Evolutionary conservation across 2,797 vertebrate genomes (phyloP), one percentile per base, ranked within the genome.

Genomic region (Hybognathus amarus): DNA sequence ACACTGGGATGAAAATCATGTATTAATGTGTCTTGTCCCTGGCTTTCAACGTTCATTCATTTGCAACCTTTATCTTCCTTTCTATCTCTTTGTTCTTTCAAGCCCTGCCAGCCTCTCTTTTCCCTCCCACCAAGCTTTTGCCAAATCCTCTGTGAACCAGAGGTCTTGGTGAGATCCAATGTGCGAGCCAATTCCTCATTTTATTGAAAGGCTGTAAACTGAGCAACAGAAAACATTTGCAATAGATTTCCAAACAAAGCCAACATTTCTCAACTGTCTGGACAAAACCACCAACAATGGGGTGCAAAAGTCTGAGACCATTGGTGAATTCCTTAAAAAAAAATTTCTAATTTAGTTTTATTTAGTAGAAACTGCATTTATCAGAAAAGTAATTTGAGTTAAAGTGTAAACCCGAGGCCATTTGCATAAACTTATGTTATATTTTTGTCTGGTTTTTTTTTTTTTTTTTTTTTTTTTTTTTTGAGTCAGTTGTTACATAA

Each of bases 1-100:
- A 73, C 12, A 45, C 68, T 54, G 68, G 64, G 80, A 83, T 71
- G 61, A 64, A 79, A 80, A 70, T 54, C 56, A 79, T 67, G 36
- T 77, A 69, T 59, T 33, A 67, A 83, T 33, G 59, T 64, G 38
- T 56, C 36, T 83, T 75, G 42, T 76, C 70, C 45, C n/a, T 36
- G 33, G 30, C 36, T 76, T 77, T 36, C 50, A 69, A 42, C 50
- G 27, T 81, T 70, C 63, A 76, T 70, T 77, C n/a, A 70, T 70
- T 83, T 83, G 12, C 30, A 70, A 78, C 52, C 63, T 61, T 78
- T 78, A 54, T 78, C 18, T 52, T 78, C 1, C 38, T 69, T 76
- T 83, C 63, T 54, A 67, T 54, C 63, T n/a, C 47, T 70, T n/a
- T n/a, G 6, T 18, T 77, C 67, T 70, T 70, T 83, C 50, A 78